These are phyloP conservation scores for Nezara viridula DNA, from an alignment of 2,888 invertebrate species.

Conservation along the genomic window DNA sequence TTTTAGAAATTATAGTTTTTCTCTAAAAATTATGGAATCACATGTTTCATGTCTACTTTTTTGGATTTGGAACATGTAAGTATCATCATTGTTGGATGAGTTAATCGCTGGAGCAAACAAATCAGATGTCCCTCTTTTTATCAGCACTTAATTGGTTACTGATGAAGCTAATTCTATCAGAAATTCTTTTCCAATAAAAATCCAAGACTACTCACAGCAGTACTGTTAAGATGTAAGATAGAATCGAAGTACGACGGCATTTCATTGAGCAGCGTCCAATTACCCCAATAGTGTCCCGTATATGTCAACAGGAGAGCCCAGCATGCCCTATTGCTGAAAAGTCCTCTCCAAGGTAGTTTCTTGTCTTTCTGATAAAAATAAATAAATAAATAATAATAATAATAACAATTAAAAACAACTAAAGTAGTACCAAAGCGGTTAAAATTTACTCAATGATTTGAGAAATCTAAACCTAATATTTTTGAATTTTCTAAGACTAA, in stretches of 20 bases:
- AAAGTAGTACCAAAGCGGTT: background rate
- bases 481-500: too few species aligned
- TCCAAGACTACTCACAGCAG: conserved; percentile 68
- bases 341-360: conserved; percentile 68
- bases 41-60: too few species aligned
- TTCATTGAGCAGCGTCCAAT: conserved; percentile 86
- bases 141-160: too few species aligned
- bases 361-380: conserved; percentile 61
- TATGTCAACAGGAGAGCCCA: conserved; percentile 81
- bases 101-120: too few species aligned
- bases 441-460: background rate
- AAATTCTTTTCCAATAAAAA: too few species aligned
- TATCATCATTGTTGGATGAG: too few species aligned
- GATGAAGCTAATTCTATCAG: too few species aligned
- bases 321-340: conserved; percentile 72
- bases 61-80: too few species aligned
- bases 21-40: too few species aligned
- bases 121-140: too few species aligned
- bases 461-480: background rate
- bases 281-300: conserved; percentile 83
- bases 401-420: background rate
- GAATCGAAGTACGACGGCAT: conserved; percentile 84
- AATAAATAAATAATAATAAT: background rate
- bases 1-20: too few species aligned
- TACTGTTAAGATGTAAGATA: conserved; percentile 79